Base-by-base conservation (phyloP, 2,888 invertebrate genomes). In the Pseudeuparius sepicola region DNA sequence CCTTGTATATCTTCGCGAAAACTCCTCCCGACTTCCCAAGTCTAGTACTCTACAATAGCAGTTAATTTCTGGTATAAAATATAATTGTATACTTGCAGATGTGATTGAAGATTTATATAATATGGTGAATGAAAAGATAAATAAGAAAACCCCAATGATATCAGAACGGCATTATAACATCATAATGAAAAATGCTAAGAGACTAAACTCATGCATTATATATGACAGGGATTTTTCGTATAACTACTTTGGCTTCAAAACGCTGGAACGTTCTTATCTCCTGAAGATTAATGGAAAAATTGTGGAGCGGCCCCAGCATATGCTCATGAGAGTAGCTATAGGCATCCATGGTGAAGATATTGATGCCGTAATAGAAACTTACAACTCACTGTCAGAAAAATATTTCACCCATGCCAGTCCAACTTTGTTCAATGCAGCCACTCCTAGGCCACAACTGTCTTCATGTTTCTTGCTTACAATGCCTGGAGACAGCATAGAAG, bases 221-320 rank as follows among this genome's bases (percentile, higher is more conserved):
- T 94, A 97, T 61, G 93, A 96, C 56, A 74, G 97, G 49, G 98
- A 98, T 63, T 98, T 89, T 61, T 81, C 76, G 39, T 98, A 96
- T 64, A 94, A 92, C 56, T 98, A 92, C 59, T 98, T 99, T 70
- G 98, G 97, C n/a, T 97, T 97, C 56, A 97, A 96, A 71, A 98
- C 97, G 0, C 65, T 98, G 34, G 97, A 98, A 56, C 72, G 90
- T 27, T 94, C 96, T 1, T 98, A 98, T 61, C 66, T 98, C 44
- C 64, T 97, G 37, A 92, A 87, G 65, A 86, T 94, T 32, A 73
- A 89, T 57, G 83, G 82, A 0, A 90, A 89, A 73, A 84, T 94
- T 31, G 93, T 76, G 1, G 98, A 98, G 62, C 73, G 98, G 15
- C 98, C 98, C 0, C 97, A 98, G 56, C 96, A 98, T 53, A 89